phyloP scores from a whole-genome alignment of 2,888 invertebrate species.

The Nemurella pictetii region DNA sequence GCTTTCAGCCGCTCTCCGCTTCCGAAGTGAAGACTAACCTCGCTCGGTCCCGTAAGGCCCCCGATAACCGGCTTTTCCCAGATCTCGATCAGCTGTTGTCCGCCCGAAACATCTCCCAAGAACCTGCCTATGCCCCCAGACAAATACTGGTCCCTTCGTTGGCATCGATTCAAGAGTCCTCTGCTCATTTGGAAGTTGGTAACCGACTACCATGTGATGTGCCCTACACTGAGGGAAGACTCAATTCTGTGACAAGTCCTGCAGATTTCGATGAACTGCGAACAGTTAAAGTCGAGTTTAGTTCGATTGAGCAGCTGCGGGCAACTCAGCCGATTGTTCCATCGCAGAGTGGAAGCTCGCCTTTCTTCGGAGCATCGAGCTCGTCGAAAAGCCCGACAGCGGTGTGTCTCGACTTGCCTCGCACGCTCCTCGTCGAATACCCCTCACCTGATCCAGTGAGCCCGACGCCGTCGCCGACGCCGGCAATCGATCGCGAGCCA shows the following conservation, averaged over 20 bases:
- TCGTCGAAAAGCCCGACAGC: no score
- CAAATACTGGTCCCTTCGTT: neutral
- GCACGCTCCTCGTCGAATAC: no score
- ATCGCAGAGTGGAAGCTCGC: no score
- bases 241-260: neutral
- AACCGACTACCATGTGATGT: neutral
- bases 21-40: neutral
- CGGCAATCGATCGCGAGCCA: no score
- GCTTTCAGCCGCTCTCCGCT: neutral
- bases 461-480: no score
- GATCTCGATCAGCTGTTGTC: neutral
- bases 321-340: no score
- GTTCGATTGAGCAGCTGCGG: neutral
- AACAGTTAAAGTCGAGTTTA: neutral
- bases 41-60: neutral
- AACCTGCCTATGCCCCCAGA: neutral
- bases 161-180: neutral
- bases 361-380: no score
- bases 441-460: no score
- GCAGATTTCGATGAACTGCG: neutral
- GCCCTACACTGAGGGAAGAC: neutral
- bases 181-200: neutral
- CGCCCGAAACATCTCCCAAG: neutral
- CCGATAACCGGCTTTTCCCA: neutral
- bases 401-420: no score